A percentile compares a stretch with the other conserved stretches of the same genome.
Evolutionary conservation across 2,888 invertebrate species (phyloP).

Genomic region (Hedychridium roseum): DNA sequence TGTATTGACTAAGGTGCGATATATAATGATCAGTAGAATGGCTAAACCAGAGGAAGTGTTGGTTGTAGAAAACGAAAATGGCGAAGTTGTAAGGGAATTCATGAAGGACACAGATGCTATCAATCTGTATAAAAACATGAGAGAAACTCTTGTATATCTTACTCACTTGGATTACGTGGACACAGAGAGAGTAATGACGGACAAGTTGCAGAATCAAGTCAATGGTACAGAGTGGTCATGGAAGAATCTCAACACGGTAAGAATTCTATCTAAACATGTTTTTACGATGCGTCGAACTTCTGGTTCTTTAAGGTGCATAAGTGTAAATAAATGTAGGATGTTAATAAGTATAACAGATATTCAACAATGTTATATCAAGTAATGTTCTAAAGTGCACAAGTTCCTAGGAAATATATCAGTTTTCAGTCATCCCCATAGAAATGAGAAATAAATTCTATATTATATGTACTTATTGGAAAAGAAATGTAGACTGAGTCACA

Average conservation of each 20-base stretch:
- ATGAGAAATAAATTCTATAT: too few relatives aligned
- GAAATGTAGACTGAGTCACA: too few relatives aligned
- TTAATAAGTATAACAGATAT: too few relatives aligned
- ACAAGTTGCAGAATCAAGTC: constrained; percentile 97
- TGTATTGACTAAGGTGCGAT: constrained; percentile 86
- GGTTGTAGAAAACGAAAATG: constrained; percentile 99
- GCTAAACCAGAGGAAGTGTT: constrained; percentile 99
- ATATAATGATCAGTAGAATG: constrained; percentile 99
- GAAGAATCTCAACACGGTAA: constrained; percentile 96
- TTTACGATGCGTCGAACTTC: too few relatives aligned
- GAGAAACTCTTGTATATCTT: constrained; percentile 95
- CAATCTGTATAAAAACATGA: constrained; percentile 99
- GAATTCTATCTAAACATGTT: too few relatives aligned
- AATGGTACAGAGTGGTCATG: constrained; percentile 99
- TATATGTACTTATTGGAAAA: too few relatives aligned
- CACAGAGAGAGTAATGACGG: constrained; percentile 99
- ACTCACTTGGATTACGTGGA: constrained; percentile 98
- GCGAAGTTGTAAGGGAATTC: constrained; percentile 98
- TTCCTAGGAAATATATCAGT: too few relatives aligned
- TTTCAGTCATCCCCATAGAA: too few relatives aligned
- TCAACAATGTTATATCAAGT: too few relatives aligned
- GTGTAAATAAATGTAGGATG: too few relatives aligned
- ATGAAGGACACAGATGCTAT: constrained; percentile 99
- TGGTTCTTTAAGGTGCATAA: too few relatives aligned
- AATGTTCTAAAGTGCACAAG: too few relatives aligned